These are phyloP conservation scores for Epinotia demarniana DNA, from an alignment of 2,888 invertebrate species.

Conservation along the genomic window DNA sequence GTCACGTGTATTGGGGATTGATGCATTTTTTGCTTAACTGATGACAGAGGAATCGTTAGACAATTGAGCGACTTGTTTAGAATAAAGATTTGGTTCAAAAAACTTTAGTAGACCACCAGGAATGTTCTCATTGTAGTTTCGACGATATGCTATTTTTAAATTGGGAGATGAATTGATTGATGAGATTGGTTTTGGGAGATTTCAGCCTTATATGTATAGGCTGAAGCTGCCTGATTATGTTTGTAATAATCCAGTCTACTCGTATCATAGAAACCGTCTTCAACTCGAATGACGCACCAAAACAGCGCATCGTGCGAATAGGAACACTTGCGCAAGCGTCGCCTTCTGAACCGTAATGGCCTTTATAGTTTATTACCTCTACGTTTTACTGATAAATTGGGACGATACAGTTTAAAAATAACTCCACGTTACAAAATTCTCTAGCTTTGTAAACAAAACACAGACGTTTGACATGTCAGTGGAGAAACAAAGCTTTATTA, in stretches of 20 bases:
- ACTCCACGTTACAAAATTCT: constrained; percentile 9
- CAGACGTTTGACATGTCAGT: neutral
- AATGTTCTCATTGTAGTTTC: neutral
- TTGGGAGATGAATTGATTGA: too few species aligned
- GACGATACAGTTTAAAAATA: constrained; percentile 54
- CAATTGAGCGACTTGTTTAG: neutral
- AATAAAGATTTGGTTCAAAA: neutral
- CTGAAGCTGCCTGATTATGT: too few species aligned
- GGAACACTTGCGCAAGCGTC: constrained; percentile 74
- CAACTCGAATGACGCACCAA: neutral
- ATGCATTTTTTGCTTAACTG: constrained; percentile 2
- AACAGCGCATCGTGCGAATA: constrained; percentile 69
- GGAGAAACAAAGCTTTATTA: neutral
- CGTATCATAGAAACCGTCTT: neutral
- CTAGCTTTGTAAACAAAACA: constrained; percentile 5
- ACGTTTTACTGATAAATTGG: constrained; percentile 60
- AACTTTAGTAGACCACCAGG: neutral
- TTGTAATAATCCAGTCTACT: neutral
- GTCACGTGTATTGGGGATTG: neutral
- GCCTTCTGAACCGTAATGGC: constrained; percentile 54
- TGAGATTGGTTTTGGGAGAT: too few species aligned
- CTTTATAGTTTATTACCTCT: constrained; percentile 60
- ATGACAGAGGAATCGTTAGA: neutral
- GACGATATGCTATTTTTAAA: too few species aligned
- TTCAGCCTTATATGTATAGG: too few species aligned